Evolutionary conservation across 2,797 vertebrate genomes (phyloP).

Genomic region (Bucorvus abyssinicus): DNA sequence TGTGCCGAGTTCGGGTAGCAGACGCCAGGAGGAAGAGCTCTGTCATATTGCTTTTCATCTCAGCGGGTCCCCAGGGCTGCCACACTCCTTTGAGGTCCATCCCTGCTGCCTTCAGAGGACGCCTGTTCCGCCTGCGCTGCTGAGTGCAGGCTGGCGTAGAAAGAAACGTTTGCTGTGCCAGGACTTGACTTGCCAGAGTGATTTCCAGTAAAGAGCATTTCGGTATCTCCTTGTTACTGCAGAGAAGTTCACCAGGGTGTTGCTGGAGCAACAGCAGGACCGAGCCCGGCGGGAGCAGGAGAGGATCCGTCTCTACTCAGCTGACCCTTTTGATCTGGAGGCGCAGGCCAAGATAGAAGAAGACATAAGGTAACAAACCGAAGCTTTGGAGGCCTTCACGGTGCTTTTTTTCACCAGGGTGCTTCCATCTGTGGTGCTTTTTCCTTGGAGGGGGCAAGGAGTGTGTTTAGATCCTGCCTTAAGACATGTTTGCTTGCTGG

Average conservation of each 20-base stretch:
- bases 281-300: conserved; percentile 92
- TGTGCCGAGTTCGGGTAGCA: not conserved
- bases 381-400: not conserved
- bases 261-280: conserved; percentile 95
- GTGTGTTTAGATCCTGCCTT: not conserved
- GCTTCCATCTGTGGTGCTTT: not conserved
- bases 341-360: conserved; percentile 99
- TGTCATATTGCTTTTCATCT: not conserved
- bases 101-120: not conserved
- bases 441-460: not conserved
- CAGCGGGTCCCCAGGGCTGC: not conserved
- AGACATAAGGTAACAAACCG: conserved; percentile 87
- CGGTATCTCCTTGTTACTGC: conserved; percentile 7
- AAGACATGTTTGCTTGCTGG: not conserved
- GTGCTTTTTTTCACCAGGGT: not conserved
- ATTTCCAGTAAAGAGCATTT: conserved; percentile 21
- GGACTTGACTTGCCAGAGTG: not conserved
- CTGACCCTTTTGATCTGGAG: conserved; percentile 96
- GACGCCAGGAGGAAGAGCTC: not conserved
- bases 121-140: not conserved
- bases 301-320: conserved; percentile 92
- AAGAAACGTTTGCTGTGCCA: not conserved
- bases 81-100: not conserved
- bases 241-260: conserved; percentile 95
- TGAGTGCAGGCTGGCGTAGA: not conserved